Evolutionary conservation across 2,888 invertebrate species (phyloP).

Genomic region (Proisotoma minuta): DNA sequence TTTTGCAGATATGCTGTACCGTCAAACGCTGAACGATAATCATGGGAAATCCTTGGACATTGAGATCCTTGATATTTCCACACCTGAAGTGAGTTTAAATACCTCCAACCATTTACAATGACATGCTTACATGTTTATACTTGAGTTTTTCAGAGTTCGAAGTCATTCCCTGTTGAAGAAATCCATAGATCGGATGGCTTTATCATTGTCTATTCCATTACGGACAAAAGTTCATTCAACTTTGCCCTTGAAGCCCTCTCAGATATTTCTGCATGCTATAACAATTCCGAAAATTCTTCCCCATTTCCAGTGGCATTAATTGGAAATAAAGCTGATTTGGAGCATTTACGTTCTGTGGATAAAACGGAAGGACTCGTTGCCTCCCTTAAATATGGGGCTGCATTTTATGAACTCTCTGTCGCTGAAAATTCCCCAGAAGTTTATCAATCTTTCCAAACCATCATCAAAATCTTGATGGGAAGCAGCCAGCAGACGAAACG

Average conservation of each 20-base stretch:
- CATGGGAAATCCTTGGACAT: constrained; percentile 64
- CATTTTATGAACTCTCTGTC: constrained; percentile 75
- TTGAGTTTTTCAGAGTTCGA: constrained; percentile 6
- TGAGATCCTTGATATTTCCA: constrained; percentile 74
- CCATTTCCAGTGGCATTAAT: constrained; percentile 61
- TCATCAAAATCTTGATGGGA: constrained; percentile 37
- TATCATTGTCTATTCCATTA: constrained; percentile 71
- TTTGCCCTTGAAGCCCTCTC: constrained; percentile 63
- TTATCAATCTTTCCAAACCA: constrained; percentile 65
- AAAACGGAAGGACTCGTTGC: constrained; percentile 66
- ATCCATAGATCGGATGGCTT: constrained; percentile 76
- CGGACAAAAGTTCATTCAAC: constrained; percentile 65
- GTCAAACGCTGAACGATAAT: constrained; percentile 68
- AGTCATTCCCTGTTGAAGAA: constrained; percentile 56
- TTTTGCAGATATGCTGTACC: constrained; percentile 68
- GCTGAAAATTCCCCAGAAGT: constrained; percentile 71
- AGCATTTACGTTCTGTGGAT: constrained; percentile 70
- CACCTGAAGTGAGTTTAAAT: constrained; percentile 61
- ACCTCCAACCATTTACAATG: not conserved
- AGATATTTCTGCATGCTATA: constrained; percentile 52
- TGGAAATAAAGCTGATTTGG: constrained; percentile 74
- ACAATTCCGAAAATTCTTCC: constrained; percentile 4
- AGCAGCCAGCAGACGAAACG: constrained; percentile 34
- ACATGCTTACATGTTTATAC: not conserved
- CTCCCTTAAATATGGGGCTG: constrained; percentile 59